Percentiles rank a stretch among this genome's conserved stretches.
These are phyloP conservation scores for silkworm (Bombyx mori) DNA, from an alignment of 1,140 invertebrate species.

Conservation along the genomic window DNA sequence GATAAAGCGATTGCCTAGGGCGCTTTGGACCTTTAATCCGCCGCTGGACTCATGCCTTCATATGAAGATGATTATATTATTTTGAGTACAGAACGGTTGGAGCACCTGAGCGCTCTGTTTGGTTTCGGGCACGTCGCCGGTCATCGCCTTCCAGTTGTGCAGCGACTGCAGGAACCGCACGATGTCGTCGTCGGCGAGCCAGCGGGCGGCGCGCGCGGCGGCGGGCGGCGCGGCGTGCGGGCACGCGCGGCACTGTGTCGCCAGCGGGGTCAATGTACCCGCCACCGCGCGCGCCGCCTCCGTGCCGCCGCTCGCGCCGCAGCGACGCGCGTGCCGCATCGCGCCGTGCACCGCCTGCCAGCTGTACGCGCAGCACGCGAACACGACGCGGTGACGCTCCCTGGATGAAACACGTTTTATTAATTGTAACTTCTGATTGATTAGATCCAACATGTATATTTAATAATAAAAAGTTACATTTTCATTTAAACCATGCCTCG, in stretches of 20 bases:
- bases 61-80: no score
- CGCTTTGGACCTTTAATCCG: no score
- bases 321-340: slow-evolving; percentile 18
- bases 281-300: slow-evolving; percentile 14
- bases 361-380: slow-evolving; percentile 25
- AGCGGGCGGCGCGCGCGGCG: slow-evolving; percentile 85
- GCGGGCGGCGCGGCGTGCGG: slow-evolving; percentile 75
- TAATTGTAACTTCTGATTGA: no score
- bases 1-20: no score
- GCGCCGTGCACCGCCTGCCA: slow-evolving; percentile 13
- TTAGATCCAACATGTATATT: no score
- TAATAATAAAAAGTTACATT: no score
- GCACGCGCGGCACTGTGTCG: slow-evolving; percentile 69
- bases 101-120: neutral
- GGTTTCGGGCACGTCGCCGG: slow-evolving; percentile 7
- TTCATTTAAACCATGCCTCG: no score
- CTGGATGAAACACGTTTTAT: no score
- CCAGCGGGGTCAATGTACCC: slow-evolving; percentile 11
- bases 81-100: neutral
- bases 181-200: slow-evolving; percentile 96
- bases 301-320: slow-evolving; percentile 29
- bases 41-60: no score
- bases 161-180: slow-evolving; percentile 86
- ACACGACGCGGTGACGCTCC: slow-evolving; percentile 22
- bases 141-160: slow-evolving; percentile 44